Evolutionary conservation across 2,113 vertebrate species (phyloP), one percentile per base, ranked within the genome.

Genomic region (Petrocephalus zakoni): DNA sequence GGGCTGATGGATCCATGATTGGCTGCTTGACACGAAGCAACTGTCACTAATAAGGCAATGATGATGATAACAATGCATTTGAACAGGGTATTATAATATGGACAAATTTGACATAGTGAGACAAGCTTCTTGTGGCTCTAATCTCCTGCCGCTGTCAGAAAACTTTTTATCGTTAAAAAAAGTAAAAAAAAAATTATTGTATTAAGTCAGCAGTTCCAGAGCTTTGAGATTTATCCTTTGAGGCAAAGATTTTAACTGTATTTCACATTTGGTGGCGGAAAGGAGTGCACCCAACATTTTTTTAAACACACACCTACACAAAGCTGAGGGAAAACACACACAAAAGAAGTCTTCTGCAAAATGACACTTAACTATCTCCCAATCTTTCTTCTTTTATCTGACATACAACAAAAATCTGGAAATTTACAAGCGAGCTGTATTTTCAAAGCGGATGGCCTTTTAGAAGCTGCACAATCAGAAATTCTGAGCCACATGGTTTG

Each of bases 341-440:
- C 90, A 91, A 89, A 72, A 88, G 64, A 91, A 42, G 88, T 85
- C 37, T 81, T 86, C 55, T 61, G 82, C 64, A 49, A 89, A 89
- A 90, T 91, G 82, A 78, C 90, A 89, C 88, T 90, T 89, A 89
- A 91, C 89, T 91, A 90, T 89, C 89, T 90, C 68, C 91, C 89
- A 88, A 90, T 92, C 90, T 89, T 87, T 88, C 90, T 87, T 91
- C 92, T 92, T 83, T 88, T 53, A 88, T 91, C 90, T 88, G 85
- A 51, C 13, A 53, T 64, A 81, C 58, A 92, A 94, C 91, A 92
- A 87, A 89, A 92, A 93, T 92, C 86, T 82, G 90, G 83, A 72
- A 64, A 93, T 93, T 93, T 91, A 89, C 89, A 94, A 91, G 91
- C 93, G 91, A 85, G 90, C 88, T 91, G 90, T 91, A 87, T 92